Base-by-base conservation (phyloP, 2,888 invertebrate genomes). In the Molorchus minor region DNA sequence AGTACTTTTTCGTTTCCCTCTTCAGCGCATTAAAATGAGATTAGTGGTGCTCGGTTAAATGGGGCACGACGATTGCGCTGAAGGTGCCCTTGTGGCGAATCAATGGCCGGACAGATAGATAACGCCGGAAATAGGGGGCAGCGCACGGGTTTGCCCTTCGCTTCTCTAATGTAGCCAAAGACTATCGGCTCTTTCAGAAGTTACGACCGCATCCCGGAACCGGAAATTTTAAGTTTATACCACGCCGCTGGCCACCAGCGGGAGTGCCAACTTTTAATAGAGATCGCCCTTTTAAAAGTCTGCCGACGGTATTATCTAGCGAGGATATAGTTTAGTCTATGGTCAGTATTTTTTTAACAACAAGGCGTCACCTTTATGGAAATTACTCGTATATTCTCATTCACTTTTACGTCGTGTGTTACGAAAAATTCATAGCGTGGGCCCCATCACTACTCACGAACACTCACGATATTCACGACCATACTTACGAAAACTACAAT, bases 211-310 rank as follows among this genome's bases (percentile, higher is more conserved):
- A n/a, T 12, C 3, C 33, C 33, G 33, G 33, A 33, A n/a, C 33
- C 33, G 33, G 33, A 33, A 25, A 33, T 33, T 33, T 33, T n/a
- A 33, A 33, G 10, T 33, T 33, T 33, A 33, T 33, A 33, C 33
- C 3, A 12, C 5, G 10, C 10, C 7, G 12, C 7, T 33, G 33
- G n/a, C n/a, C n/a, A 33, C 33, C 33, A n/a, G 5, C 5, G 33
- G 33, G 5, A n/a, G 33, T 12, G 33, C 3, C 10, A 33, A 33
- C 33, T 33, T 33, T 33, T 33, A 33, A 10, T 33, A n/a, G 33
- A 33, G 12, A 7, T 7, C 33, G 33, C 33, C 33, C 10, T n/a
- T n/a, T n/a, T 33, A 33, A 33, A 5, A n/a, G 12, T 12, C 12
- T 3, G 33, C n/a, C 12, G 33, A 33, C 33, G 12, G 33, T 3